A percentile compares a stretch with the other conserved stretches of the same genome.
Evolutionary conservation across 2,888 invertebrate genomes (phyloP).

Genomic region (Oxyteleia sp.): DNA sequence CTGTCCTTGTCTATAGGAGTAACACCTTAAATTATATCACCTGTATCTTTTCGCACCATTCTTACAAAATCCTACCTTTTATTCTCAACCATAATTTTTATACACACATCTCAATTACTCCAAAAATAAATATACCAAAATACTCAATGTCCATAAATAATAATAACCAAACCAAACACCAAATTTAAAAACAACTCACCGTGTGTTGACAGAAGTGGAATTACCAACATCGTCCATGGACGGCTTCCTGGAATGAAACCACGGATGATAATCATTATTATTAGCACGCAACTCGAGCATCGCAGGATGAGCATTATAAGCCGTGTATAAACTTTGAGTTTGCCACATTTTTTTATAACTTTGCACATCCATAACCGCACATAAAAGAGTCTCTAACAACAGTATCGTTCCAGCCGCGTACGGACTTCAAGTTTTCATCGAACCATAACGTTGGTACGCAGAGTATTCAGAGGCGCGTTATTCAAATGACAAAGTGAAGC

Average conservation of each 20-base stretch:
- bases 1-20: no score
- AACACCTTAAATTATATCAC: no score
- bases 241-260: conserved; percentile 93
- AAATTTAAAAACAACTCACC: conserved; percentile 90
- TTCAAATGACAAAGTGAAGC: no score
- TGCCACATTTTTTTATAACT: conserved; percentile 84
- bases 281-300: conserved; percentile 84
- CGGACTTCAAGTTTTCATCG: conserved; percentile 42
- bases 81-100: no score
- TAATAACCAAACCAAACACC: no score
- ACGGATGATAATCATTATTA: conserved; percentile 87
- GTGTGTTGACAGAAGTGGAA: conserved; percentile 94
- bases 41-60: no score
- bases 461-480: conserved; percentile 18
- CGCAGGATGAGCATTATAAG: conserved; percentile 84
- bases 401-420: neutral
- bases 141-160: no score
- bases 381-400: neutral
- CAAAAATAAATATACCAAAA: no score
- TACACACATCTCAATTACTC: no score
- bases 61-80: no score
- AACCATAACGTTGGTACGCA: conserved; percentile 1
- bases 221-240: conserved; percentile 95
- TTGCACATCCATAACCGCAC: conserved; percentile 80
- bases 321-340: conserved; percentile 82